Evolutionary conservation across 2,888 invertebrate genomes (phyloP).

Genomic region (Phasia obesa): DNA sequence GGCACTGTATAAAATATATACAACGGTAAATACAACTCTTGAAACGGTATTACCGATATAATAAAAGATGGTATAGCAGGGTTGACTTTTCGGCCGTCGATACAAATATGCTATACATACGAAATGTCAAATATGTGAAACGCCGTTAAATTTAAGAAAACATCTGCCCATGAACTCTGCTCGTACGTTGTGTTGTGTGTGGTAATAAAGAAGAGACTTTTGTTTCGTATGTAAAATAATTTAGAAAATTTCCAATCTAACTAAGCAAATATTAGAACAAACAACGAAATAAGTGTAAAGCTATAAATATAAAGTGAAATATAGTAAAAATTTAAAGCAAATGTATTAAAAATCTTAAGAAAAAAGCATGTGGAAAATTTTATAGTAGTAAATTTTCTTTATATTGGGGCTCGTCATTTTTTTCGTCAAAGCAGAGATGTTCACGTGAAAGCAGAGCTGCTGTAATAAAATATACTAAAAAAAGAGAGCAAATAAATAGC

Average conservation of each 20-base stretch:
- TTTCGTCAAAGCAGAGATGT: conserved; percentile 59
- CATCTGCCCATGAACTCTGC: conserved; percentile 55
- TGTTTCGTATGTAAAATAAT: conserved; percentile 44
- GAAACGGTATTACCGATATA: conserved; percentile 27
- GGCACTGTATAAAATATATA: too few relatives aligned
- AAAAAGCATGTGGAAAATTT: conserved; percentile 64
- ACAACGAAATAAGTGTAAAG: conserved; percentile 54
- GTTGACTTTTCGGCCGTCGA: conserved; percentile 1
- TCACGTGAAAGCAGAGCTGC: conserved; percentile 47
- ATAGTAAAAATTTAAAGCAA: conserved; percentile 11
- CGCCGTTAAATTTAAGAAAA: conserved; percentile 35
- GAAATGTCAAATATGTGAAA: conserved; percentile 50
- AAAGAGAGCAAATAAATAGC: conserved; percentile 53
- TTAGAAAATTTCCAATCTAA: conserved; percentile 24
- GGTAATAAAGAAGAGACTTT: conserved; percentile 71
- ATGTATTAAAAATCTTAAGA: conserved; percentile 32
- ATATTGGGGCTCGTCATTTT: conserved; percentile 70
- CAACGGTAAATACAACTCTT: too few relatives aligned
- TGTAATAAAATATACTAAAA: conserved; percentile 54
- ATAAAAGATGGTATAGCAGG: neutral
- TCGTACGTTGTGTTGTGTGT: conserved; percentile 69
- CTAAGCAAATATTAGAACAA: conserved; percentile 29
- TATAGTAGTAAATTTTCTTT: conserved; percentile 59
- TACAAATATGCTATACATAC: conserved; percentile 50
- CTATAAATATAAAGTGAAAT: conserved; percentile 45